A percentile compares a stretch with the other conserved stretches of the same genome.
Evolutionary conservation across 2,797 vertebrate species (phyloP).

Genomic region (Sylvilagus floridanus): DNA sequence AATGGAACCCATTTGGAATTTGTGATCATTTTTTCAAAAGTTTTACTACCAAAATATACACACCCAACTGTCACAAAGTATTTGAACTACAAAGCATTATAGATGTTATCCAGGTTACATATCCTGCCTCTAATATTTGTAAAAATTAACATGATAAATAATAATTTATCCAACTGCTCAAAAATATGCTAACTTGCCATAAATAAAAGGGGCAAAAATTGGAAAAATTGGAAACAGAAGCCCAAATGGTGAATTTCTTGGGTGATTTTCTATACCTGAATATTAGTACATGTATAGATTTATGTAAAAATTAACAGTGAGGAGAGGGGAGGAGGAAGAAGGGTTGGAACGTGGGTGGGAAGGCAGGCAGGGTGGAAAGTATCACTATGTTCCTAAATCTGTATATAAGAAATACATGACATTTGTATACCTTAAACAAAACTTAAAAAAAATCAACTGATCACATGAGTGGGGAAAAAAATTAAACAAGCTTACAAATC

Average conservation of each 20-base stretch:
- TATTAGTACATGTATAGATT: not conserved
- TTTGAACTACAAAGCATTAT: slow-evolving; percentile 1
- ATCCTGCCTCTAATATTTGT: slow-evolving; percentile 25
- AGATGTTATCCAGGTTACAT: slow-evolving; percentile 23
- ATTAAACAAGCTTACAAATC: not conserved
- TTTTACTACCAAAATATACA: not conserved
- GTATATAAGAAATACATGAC: too few relatives aligned
- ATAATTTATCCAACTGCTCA: not conserved
- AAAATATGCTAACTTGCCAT: slow-evolving; percentile 15
- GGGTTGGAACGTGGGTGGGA: too few relatives aligned
- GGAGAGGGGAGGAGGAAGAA: too few relatives aligned
- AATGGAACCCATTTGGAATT: not conserved
- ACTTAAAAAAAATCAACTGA: too few relatives aligned
- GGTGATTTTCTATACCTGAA: slow-evolving; percentile 16
- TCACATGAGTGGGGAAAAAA: too few relatives aligned
- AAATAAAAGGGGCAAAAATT: not conserved
- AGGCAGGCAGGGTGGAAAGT: too few relatives aligned
- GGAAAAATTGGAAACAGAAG: slow-evolving; percentile 22
- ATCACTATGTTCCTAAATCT: too few relatives aligned
- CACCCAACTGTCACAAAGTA: not conserved
- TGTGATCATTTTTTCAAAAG: slow-evolving; percentile 43
- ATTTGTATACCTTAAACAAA: too few relatives aligned
- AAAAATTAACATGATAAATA: slow-evolving; percentile 40
- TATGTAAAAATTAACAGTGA: too few relatives aligned
- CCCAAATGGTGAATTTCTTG: not conserved